phyloP scores from a whole-genome alignment of 2,797 vertebrate genomes.

The Molothrus ater region DNA sequence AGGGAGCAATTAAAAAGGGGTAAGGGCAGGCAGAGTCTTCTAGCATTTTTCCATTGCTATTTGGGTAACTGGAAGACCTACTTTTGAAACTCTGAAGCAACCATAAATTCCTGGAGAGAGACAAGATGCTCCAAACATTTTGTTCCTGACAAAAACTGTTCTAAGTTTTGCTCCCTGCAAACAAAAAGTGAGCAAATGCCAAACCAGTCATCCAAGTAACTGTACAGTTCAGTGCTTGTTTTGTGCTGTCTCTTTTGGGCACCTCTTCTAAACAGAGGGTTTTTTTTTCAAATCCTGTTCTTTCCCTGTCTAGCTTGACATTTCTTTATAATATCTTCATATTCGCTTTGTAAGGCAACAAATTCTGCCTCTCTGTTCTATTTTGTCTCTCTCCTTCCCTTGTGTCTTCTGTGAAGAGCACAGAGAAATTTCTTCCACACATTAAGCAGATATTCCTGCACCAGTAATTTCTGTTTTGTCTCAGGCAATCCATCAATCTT shows the following conservation, averaged over 20 bases:
- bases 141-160: not conserved
- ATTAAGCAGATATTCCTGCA: not conserved
- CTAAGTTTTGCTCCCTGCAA: not conserved
- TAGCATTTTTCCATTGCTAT: not conserved
- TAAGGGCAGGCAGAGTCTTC: rapidly evolving
- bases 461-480: not conserved
- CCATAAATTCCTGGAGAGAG: not conserved
- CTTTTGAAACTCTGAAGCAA: not conserved
- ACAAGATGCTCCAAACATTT: not conserved
- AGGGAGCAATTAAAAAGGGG: not conserved
- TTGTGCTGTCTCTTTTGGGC: not conserved
- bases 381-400: not conserved
- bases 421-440: not conserved
- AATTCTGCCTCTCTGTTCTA: not conserved
- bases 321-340: not conserved
- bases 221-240: not conserved
- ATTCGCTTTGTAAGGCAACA: not conserved
- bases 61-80: not conserved
- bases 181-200: not conserved
- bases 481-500: not conserved
- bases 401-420: not conserved
- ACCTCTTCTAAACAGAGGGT: not conserved
- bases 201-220: not conserved
- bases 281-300: not conserved
- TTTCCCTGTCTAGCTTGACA: not conserved